phyloP scores from a whole-genome alignment of 1,140 invertebrate species.

The Anastrepha ludens region DNA sequence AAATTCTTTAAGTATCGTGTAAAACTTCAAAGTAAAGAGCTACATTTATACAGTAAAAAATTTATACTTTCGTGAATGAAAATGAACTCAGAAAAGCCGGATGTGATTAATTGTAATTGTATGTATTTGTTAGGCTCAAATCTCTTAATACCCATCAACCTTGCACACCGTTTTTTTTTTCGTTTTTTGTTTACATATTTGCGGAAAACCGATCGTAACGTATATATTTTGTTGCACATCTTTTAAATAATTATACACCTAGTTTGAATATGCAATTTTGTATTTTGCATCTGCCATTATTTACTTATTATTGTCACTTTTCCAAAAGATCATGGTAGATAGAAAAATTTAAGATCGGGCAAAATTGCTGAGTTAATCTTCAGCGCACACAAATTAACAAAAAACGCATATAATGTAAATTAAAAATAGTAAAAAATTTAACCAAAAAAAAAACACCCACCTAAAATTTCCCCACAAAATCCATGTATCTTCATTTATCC shows the following conservation, averaged over 20 bases:
- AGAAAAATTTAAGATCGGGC: background rate
- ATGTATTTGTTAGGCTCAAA: constrained; percentile 53
- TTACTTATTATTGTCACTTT: background rate
- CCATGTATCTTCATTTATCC: background rate
- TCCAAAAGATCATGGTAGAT: background rate
- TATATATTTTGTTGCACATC: constrained; percentile 54
- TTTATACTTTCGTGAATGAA: background rate
- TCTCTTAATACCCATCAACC: background rate
- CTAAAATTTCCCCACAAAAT: background rate
- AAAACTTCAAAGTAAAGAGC: background rate
- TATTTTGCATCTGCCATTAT: background rate
- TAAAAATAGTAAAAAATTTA: background rate
- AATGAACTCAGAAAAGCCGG: background rate
- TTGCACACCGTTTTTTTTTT: constrained; percentile 31
- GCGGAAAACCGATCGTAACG: background rate
- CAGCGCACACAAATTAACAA: background rate
- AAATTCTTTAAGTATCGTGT: background rate
- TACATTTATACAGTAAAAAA: constrained; percentile 6
- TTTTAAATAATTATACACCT: constrained; percentile 50
- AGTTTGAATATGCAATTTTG: background rate
- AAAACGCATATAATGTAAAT: constrained; percentile 16
- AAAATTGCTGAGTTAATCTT: background rate
- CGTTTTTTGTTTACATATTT: constrained; percentile 22
- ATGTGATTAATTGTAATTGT: constrained; percentile 38
- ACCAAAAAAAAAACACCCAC: background rate